Base-by-base conservation (phyloP, 2,888 invertebrate species). In the Sinelater perroti region DNA sequence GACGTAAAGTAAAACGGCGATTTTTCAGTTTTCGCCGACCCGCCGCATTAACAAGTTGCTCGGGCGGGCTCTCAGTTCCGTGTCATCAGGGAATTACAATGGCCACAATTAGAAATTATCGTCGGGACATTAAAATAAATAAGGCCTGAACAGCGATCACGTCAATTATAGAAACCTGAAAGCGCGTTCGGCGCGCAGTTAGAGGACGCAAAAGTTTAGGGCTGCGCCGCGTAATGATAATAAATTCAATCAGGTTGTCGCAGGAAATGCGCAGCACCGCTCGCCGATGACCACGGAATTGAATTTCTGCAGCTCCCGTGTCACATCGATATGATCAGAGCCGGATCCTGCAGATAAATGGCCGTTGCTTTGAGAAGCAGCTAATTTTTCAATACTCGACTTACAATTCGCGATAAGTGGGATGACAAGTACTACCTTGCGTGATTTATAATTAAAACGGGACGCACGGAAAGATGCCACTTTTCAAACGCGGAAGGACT, bases 21-120 rank as follows among this genome's bases (percentile, higher is more conserved):
- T n/a, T n/a, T n/a, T n/a, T n/a, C n/a, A n/a, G n/a, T n/a, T n/a
- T n/a, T 28, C 5, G 28, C 8, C 28, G 24, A 24, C 10, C 24
- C 8, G 40, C 21, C 36, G 18, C 6, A 30, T 7, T 13, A 20
- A 20, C 38, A 20, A 8, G 38, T 20, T 20, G n/a, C 11, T 18
- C 10, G 24, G 24, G 24, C 24, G 20, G 24, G 24, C 40, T 40
- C 24, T 40, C 24, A 46, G 46, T 20, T 46, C 18, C 30, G 46
- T 46, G 31, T 46, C 31, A 46, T 46, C 46, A 17, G 31, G 33
- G 46, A 31, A 46, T 31, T 31, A 46, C 30, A 46, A 46, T 46
- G 14, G 13, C 40, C 14, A 10, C 40, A 40, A 40, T 46, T 30
- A 46, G 46, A 46, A 46, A 33, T 46, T 46, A 46, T 46, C 33